phyloP scores from a whole-genome alignment of 53 echinoderm and acorn worm species.

The Echinometra lucunter region DNA sequence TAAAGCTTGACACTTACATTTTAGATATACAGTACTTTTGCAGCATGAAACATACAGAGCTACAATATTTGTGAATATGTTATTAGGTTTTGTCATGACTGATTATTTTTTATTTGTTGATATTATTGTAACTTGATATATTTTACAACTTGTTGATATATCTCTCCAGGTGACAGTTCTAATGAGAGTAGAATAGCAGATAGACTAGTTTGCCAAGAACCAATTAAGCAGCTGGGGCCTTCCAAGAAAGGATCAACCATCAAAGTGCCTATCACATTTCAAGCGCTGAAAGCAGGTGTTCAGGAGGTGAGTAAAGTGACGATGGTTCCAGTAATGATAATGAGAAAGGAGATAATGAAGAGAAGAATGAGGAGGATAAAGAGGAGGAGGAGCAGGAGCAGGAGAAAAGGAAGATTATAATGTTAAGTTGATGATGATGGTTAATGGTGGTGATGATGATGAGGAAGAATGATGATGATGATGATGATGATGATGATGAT shows the following conservation, averaged over 20 bases:
- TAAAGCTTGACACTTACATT: too few relatives aligned
- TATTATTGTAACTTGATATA: too few relatives aligned
- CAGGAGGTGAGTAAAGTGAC: constrained; percentile 77
- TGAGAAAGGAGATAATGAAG: neutral
- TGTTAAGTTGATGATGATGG: neutral
- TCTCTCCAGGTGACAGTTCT: constrained; percentile 13
- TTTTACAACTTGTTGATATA: neutral
- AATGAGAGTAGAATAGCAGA: constrained; percentile 56
- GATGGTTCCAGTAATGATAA: neutral
- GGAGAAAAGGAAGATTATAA: too few relatives aligned
- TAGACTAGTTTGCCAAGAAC: constrained; percentile 66
- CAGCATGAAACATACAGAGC: too few relatives aligned
- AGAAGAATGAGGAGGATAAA: too few relatives aligned
- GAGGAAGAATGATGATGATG: neutral
- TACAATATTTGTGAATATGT: too few relatives aligned
- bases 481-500: neutral
- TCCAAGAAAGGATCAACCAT: constrained; percentile 62
- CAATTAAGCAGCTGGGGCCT: constrained; percentile 56
- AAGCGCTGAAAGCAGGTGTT: constrained; percentile 85
- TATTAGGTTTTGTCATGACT: too few relatives aligned
- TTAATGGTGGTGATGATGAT: neutral
- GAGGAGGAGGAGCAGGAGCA: too few relatives aligned
- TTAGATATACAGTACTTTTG: too few relatives aligned
- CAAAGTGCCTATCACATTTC: constrained; percentile 77
- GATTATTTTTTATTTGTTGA: too few relatives aligned